These are phyloP conservation scores for Scylla paramamosain DNA, from an alignment of 1,140 invertebrate genomes.

Conservation along the genomic window DNA sequence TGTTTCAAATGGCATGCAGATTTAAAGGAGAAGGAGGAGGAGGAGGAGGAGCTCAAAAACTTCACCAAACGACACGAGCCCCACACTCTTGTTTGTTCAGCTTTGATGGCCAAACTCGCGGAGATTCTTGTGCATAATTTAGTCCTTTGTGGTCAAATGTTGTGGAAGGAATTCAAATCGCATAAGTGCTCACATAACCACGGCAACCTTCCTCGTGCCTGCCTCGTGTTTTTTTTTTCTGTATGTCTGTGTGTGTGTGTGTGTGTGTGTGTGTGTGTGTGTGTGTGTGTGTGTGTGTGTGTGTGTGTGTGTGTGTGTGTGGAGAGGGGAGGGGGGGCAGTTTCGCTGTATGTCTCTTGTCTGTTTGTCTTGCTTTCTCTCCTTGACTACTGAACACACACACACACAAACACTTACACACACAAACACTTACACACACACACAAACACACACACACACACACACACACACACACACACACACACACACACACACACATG, in stretches of 20 bases:
- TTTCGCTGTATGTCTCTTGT: conserved; percentile 39
- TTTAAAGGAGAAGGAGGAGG: not conserved
- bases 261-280: conserved; percentile 49
- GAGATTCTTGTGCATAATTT: conserved; percentile 54
- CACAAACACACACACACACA: too few species aligned
- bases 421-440: too few species aligned
- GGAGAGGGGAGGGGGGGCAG: too few species aligned
- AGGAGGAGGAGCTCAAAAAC: not conserved
- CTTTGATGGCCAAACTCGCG: conserved; percentile 44
- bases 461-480: too few species aligned
- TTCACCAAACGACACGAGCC: not conserved
- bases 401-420: not conserved
- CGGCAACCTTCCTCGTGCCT: not conserved
- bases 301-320: conserved; percentile 46
- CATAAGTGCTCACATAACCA: conserved; percentile 9
- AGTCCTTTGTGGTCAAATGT: conserved; percentile 38
- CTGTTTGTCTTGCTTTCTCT: not conserved
- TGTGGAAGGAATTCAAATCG: conserved; percentile 36
- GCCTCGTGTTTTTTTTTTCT: not conserved
- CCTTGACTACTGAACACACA: not conserved
- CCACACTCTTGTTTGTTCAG: conserved; percentile 35
- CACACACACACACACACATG: not conserved
- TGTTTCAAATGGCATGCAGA: conserved; percentile 40
- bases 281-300: conserved; percentile 47
- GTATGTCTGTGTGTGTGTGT: conserved; percentile 17